These are phyloP conservation scores for Cephus cinctus DNA, from an alignment of 1,140 invertebrate genomes.

Conservation along the genomic window DNA sequence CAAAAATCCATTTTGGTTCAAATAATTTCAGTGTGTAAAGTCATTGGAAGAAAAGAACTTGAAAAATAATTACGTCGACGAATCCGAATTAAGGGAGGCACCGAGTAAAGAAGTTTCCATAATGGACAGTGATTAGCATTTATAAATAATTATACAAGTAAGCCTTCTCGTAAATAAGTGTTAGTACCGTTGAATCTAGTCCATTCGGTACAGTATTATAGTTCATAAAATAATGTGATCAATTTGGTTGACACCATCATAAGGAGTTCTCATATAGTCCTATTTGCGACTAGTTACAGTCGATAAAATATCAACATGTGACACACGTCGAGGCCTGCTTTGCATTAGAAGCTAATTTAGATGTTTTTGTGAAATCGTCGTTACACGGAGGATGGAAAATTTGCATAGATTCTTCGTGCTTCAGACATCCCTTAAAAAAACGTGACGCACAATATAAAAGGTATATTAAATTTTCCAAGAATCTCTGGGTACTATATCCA, in stretches of 20 bases:
- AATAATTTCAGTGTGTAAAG: slow-evolving; percentile 47
- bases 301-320: slow-evolving; percentile 13
- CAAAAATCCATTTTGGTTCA: slow-evolving; percentile 1
- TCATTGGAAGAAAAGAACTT: slow-evolving; percentile 51
- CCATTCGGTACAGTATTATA: slow-evolving; percentile 4
- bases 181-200: background rate
- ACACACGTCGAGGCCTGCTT: slow-evolving; percentile 16
- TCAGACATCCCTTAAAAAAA: too few relatives aligned
- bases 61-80: slow-evolving; percentile 51
- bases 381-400: background rate
- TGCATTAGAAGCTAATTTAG: slow-evolving; percentile 19
- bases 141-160: slow-evolving; percentile 4
- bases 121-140: slow-evolving; percentile 50
- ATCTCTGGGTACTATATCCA: too few relatives aligned
- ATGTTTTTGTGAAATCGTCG: slow-evolving; percentile 14
- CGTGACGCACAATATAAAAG: slow-evolving; percentile 38
- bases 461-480: too few relatives aligned
- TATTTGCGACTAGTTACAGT: slow-evolving; percentile 14
- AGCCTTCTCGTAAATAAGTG: slow-evolving; percentile 4
- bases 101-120: slow-evolving; percentile 36
- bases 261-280: too few relatives aligned
- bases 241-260: background rate
- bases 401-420: too few relatives aligned
- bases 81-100: slow-evolving; percentile 46
- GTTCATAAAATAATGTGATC: background rate